Percentiles rank a stretch among this genome's conserved stretches.
These are phyloP conservation scores for Rhinoderma darwinii DNA, from an alignment of 2,113 vertebrate genomes.

Conservation along the genomic window DNA sequence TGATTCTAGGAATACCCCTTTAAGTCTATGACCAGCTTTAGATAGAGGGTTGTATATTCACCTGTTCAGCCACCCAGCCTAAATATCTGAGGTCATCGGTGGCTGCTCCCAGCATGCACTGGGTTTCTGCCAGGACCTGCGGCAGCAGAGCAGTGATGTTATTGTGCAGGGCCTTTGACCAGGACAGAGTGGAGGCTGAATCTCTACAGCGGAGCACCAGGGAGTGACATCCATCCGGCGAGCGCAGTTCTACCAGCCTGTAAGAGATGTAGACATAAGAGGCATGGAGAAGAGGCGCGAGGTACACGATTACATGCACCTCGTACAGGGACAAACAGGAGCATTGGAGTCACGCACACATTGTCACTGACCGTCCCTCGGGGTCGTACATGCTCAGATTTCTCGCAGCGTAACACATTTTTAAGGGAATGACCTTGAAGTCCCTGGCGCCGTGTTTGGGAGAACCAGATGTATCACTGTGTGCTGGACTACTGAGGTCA, in stretches of 20 bases:
- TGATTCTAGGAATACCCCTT: not conserved
- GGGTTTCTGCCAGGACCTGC: conserved; percentile 89
- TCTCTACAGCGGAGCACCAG: conserved; percentile 94
- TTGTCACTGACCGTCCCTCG: conserved; percentile 87
- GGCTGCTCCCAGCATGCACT: conserved; percentile 79
- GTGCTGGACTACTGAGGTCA: conserved; percentile 80
- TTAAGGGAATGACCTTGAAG: conserved; percentile 89
- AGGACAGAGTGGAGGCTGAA: conserved; percentile 84
- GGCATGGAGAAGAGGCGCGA: not conserved
- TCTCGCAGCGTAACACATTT: conserved; percentile 94
- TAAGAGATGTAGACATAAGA: not conserved
- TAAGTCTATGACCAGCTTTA: not conserved
- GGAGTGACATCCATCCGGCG: conserved; percentile 90
- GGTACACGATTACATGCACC: not conserved
- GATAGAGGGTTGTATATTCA: conserved; percentile 53
- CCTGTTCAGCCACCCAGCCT: conserved; percentile 96
- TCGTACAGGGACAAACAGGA: not conserved
- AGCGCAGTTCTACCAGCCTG: conserved; percentile 94
- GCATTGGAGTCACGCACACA: conserved; percentile 9
- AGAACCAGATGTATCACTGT: conserved; percentile 88
- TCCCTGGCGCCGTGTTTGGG: conserved; percentile 84
- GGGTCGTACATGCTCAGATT: conserved; percentile 96
- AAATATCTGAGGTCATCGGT: conserved; percentile 88
- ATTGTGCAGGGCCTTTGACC: conserved; percentile 92
- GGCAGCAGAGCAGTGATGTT: conserved; percentile 93